phyloP scores from a whole-genome alignment of 2,113 vertebrate genomes.

The Alces alces region DNA sequence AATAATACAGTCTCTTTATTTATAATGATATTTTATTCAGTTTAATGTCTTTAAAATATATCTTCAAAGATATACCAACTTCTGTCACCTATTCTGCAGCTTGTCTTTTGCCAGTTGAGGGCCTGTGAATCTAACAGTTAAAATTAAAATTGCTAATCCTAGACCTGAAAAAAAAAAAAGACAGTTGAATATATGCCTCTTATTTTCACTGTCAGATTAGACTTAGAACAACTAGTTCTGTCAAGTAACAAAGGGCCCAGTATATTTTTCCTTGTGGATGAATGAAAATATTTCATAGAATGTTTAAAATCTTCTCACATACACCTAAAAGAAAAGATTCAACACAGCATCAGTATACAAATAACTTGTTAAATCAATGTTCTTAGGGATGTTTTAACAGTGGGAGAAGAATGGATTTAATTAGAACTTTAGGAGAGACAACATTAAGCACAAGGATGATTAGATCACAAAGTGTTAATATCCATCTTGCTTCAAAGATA shows the following conservation, averaged over 20 bases:
- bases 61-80: conserved; percentile 77
- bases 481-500: neutral
- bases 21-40: conserved; percentile 77
- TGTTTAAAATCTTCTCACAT: conserved; percentile 59
- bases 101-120: conserved; percentile 73
- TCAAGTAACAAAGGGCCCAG: conserved; percentile 66
- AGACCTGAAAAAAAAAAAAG: conserved; percentile 63
- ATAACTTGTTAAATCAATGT: neutral
- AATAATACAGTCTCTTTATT: conserved; percentile 65
- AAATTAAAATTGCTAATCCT: conserved; percentile 81
- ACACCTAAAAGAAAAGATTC: conserved; percentile 47
- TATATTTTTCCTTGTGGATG: conserved; percentile 54
- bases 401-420: neutral
- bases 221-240: conserved; percentile 73
- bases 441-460: neutral
- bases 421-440: neutral
- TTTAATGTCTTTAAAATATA: conserved; percentile 78
- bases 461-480: neutral
- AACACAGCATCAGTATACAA: neutral
- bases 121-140: conserved; percentile 72
- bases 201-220: conserved; percentile 57
- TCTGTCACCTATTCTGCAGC: conserved; percentile 72
- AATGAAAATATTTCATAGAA: conserved; percentile 62
- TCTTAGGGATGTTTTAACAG: neutral
- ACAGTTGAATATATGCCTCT: conserved; percentile 66